Conservation (phyloP, 2,888 invertebrate species). For the Ditylenchus weischeri region DNA sequence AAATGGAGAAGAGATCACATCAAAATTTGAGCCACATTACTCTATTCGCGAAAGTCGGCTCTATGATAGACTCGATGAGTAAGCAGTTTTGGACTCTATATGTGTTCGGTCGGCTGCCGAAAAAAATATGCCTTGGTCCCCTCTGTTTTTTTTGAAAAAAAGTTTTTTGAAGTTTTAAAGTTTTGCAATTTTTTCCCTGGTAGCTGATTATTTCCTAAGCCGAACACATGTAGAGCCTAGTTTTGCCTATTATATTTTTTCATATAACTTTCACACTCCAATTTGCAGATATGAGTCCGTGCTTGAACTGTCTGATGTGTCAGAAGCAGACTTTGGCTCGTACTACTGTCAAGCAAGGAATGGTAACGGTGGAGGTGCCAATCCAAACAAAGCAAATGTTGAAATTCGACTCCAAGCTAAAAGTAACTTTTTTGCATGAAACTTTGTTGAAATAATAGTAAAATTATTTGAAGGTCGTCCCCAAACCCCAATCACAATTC, state of each 20-base stretch:
- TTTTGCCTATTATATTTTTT: slow-evolving; percentile 17
- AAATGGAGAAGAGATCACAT: slow-evolving; percentile 31
- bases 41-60: slow-evolving; percentile 35
- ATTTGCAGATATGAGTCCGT: slow-evolving; percentile 37
- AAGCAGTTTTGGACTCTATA: slow-evolving; percentile 14
- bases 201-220: too few species aligned
- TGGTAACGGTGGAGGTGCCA: slow-evolving; percentile 70
- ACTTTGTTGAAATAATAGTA: neutral
- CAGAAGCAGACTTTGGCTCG: slow-evolving; percentile 76
- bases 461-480: slow-evolving; percentile 38
- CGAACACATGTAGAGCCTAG: too few species aligned
- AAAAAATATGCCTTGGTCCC: too few species aligned
- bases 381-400: slow-evolving; percentile 33
- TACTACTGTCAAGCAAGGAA: slow-evolving; percentile 80
- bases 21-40: slow-evolving; percentile 31
- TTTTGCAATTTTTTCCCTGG: too few species aligned
- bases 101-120: too few species aligned
- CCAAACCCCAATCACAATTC: slow-evolving; percentile 37
- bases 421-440: slow-evolving; percentile 17
- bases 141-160: too few species aligned
- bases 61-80: slow-evolving; percentile 41
- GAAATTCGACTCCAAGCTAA: slow-evolving; percentile 45
- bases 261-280: slow-evolving; percentile 36
- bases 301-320: slow-evolving; percentile 74
- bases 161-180: too few species aligned